phyloP scores from a whole-genome alignment of 2,888 invertebrate genomes.

The Lithophane socia region DNA sequence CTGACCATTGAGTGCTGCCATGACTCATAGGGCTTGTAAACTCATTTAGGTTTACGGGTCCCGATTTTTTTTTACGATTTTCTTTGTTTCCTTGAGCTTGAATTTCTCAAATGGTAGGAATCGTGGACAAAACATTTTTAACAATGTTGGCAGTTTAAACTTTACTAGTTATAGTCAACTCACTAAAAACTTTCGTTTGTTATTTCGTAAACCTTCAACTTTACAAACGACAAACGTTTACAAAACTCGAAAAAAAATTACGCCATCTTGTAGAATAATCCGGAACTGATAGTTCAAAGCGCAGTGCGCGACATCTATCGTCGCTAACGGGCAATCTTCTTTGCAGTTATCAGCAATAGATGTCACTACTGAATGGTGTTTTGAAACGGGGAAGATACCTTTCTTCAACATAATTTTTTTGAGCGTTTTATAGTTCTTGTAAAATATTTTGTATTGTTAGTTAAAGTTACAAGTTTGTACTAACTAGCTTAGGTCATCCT shows the following conservation, averaged over 20 bases:
- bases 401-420: not conserved
- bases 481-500: not conserved
- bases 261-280: conserved; percentile 41
- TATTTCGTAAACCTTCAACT: not conserved
- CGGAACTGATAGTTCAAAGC: conserved; percentile 24
- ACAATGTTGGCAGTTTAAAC: not conserved
- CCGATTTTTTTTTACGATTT: conserved; percentile 17
- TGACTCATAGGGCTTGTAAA: conserved; percentile 48
- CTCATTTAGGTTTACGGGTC: conserved; percentile 38
- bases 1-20: conserved; percentile 55
- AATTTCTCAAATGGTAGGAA: not conserved
- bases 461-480: too few species aligned
- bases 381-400: not conserved
- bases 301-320: conserved; percentile 36
- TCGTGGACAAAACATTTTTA: not conserved
- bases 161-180: not conserved
- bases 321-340: not conserved
- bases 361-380: conserved; percentile 38
- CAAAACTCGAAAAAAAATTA: not conserved
- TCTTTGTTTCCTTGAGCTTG: not conserved
- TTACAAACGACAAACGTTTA: not conserved
- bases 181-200: not conserved
- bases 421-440: not conserved
- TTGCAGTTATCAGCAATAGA: conserved; percentile 39
- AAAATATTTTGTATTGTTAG: too few species aligned